These are phyloP conservation scores for Brachypodius melanocephalos DNA, from an alignment of 2,113 vertebrate genomes.

Conservation along the genomic window DNA sequence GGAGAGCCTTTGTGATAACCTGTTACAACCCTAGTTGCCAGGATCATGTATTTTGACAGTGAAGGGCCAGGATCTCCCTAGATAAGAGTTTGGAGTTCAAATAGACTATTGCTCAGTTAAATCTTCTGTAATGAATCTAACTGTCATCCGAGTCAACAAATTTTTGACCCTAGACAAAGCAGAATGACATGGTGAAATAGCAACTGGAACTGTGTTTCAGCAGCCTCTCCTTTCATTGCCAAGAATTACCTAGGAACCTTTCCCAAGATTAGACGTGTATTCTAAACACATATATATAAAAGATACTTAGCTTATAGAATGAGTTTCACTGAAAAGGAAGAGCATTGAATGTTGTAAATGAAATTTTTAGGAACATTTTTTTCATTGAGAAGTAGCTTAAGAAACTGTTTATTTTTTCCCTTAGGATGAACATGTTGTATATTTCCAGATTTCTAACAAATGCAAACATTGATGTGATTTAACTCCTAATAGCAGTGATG, in stretches of 20 bases:
- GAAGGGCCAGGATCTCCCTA: not conserved
- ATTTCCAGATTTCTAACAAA: constrained; percentile 34
- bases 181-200: constrained; percentile 4
- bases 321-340: not conserved
- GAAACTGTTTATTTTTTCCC: constrained; percentile 18
- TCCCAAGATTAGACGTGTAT: not conserved
- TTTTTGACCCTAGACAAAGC: not conserved
- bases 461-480: constrained; percentile 33
- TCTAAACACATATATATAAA: not conserved
- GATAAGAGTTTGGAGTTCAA: not conserved
- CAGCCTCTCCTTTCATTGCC: not conserved
- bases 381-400: not conserved
- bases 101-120: not conserved
- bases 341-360: not conserved
- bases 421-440: not conserved
- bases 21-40: not conserved
- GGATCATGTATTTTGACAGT: not conserved
- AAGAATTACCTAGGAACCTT: not conserved
- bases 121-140: not conserved
- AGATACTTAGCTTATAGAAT: constrained; percentile 13
- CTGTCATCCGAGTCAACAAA: not conserved
- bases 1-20: not conserved
- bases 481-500: not conserved
- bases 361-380: not conserved
- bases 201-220: not conserved